Evolutionary conservation across 2,888 invertebrate species (phyloP).

Genomic region (Lochmaea crataegi): DNA sequence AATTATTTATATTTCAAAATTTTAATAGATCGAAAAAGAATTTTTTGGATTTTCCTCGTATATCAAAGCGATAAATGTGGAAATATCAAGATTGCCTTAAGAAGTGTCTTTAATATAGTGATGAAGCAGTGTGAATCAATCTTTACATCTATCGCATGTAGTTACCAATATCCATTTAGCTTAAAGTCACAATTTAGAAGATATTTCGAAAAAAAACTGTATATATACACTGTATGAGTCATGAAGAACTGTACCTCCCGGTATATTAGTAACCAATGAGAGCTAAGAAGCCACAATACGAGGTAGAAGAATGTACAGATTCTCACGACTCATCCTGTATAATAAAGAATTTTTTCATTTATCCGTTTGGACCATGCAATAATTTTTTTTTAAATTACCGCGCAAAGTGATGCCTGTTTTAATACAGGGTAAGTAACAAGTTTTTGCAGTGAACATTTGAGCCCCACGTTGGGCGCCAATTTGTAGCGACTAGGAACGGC

Average conservation of each 20-base stretch:
- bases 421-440: too few relatives aligned
- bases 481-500: too few relatives aligned
- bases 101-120: constrained; percentile 54
- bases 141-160: constrained; percentile 30
- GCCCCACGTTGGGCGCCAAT: too few relatives aligned
- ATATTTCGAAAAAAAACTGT: not conserved
- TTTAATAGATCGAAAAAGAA: not conserved
- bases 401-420: too few relatives aligned
- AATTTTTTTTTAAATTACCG: not conserved
- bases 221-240: too few relatives aligned
- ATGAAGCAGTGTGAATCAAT: constrained; percentile 35
- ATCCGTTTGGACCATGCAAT: not conserved
- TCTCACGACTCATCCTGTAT: too few relatives aligned
- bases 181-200: not conserved
- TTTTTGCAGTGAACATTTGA: too few relatives aligned
- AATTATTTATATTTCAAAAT: too few relatives aligned
- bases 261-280: too few relatives aligned
- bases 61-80: constrained; percentile 27
- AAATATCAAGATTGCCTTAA: constrained; percentile 55
- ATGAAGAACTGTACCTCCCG: too few relatives aligned
- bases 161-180: constrained; percentile 40
- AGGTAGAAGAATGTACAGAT: too few relatives aligned
- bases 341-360: not conserved
- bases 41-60: constrained; percentile 15
- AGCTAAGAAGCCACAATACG: too few relatives aligned